These are phyloP conservation scores for Dioctria linearis DNA, from an alignment of 2,888 invertebrate genomes.

Conservation along the genomic window DNA sequence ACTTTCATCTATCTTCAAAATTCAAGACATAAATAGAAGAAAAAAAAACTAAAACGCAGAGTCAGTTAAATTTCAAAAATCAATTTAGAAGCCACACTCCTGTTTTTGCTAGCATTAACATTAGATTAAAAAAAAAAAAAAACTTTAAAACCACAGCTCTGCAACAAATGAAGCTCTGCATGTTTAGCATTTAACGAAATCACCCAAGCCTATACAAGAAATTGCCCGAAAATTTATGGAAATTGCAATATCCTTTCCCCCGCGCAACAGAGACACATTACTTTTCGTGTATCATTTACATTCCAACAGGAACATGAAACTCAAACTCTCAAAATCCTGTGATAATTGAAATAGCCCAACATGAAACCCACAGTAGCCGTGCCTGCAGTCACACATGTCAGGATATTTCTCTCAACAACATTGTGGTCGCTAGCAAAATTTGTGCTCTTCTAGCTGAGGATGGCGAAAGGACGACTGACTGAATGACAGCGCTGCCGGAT, in stretches of 20 bases:
- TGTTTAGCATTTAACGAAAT: no score
- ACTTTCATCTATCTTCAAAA: no score
- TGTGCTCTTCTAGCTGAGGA: slow-evolving; percentile 10
- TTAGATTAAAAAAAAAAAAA: no score
- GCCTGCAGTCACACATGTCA: slow-evolving; percentile 51
- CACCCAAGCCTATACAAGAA: no score
- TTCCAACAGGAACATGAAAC: slow-evolving; percentile 28
- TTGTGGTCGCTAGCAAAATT: slow-evolving; percentile 42
- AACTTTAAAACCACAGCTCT: no score
- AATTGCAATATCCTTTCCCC: neutral
- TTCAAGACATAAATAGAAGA: no score
- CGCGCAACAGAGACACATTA: neutral
- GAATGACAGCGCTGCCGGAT: slow-evolving; percentile 37
- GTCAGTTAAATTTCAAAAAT: no score
- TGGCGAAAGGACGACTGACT: slow-evolving; percentile 42
- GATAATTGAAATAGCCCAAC: slow-evolving; percentile 53
- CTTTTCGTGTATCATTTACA: slow-evolving; percentile 43
- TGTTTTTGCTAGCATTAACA: no score
- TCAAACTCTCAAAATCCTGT: slow-evolving; percentile 23
- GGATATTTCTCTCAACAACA: slow-evolving; percentile 40
- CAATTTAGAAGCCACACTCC: no score
- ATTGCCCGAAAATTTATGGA: slow-evolving; percentile 13
- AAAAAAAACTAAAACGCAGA: no score
- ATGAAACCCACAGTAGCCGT: slow-evolving; percentile 37
- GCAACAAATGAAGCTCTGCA: no score